phyloP scores from a whole-genome alignment of 2,888 invertebrate genomes.

The Mythimna ferrago region DNA sequence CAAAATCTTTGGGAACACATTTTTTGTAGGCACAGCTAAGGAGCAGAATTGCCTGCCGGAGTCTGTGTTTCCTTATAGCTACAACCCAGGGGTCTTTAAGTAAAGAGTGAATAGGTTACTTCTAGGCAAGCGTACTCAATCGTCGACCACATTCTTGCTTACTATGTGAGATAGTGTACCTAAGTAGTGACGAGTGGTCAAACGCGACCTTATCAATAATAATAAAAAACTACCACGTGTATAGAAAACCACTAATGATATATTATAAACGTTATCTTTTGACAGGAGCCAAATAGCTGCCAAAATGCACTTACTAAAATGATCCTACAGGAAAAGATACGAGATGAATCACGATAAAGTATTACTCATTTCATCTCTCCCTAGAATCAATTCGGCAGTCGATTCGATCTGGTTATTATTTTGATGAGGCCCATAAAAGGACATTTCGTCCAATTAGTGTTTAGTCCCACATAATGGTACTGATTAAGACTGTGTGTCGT shows the following conservation, averaged over 20 bases:
- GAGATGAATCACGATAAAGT: constrained; percentile 53
- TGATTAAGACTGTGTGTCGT: constrained; percentile 68
- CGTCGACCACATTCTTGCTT: too few species aligned
- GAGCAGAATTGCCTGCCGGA: too few species aligned
- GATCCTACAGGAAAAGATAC: constrained; percentile 33
- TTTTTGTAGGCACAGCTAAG: too few species aligned
- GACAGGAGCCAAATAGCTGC: constrained; percentile 1
- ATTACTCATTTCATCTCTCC: constrained; percentile 64
- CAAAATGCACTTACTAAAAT: constrained; percentile 18
- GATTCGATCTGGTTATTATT: constrained; percentile 66
- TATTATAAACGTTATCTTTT: constrained; percentile 5
- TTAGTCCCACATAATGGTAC: constrained; percentile 61
- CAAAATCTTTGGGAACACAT: too few species aligned
- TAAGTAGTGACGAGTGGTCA: too few species aligned
- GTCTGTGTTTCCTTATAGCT: too few species aligned
- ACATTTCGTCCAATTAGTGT: constrained; percentile 84
- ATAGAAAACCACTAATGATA: not conserved
- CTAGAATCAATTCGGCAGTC: constrained; percentile 64
- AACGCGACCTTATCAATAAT: too few species aligned
- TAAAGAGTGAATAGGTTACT: too few species aligned
- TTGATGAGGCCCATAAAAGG: constrained; percentile 77
- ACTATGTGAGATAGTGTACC: too few species aligned
- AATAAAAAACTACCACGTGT: not conserved
- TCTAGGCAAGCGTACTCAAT: too few species aligned
- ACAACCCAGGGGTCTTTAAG: too few species aligned